Evolutionary conservation across 2,113 vertebrate species (phyloP), one percentile per base, ranked within the genome.

Genomic region (Callipepla californica): DNA sequence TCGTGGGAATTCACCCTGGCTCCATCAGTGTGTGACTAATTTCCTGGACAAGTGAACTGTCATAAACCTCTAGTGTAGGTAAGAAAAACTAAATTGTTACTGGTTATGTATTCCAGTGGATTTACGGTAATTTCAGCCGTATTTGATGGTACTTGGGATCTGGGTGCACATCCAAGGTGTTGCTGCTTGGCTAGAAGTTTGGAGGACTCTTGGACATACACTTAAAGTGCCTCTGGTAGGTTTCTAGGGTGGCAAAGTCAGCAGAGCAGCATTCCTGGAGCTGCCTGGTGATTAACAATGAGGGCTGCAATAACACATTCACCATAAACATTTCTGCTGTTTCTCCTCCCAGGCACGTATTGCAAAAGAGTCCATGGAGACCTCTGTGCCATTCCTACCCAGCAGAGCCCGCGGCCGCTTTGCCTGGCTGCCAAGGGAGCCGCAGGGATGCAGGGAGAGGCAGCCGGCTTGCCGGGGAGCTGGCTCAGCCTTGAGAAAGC

Each of bases 201-300:
- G 40, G 16, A 89, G 58, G 77, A 84, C 72, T 61, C 55, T 40
- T 57, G 86, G 66, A 69, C 55, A 72, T 68, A 68, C 65, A 91
- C 62, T 58, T 28, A 9, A 44, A 65, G 30, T 65, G 61, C 66
- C 83, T 79, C 66, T 0, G 0, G 78, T 61, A 78, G 53, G 20
- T 68, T 89, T 94, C 55, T 65, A 75, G 53, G 26, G 36, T 58
- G 47, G 63, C 63, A 82, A 51, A 47, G 74, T 87, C 59, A 0
- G 0, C 67, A 87, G 63, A 92, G 48, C 85, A 85, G 38, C 93
- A 95, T 94, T 89, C 90, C 87, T 69, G 87, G 55, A 89, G n/a
- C 40, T 74, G 45, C 45, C 80, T 5, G 0, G 0, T 87, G 53
- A 74, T 87, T 76, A 85, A 69, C 21, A 34, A 40, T 28, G 36